A percentile compares a stretch with the other conserved stretches of the same genome.
phyloP scores from a whole-genome alignment of 2,888 invertebrate genomes.

The Oxyteleia sp. region DNA sequence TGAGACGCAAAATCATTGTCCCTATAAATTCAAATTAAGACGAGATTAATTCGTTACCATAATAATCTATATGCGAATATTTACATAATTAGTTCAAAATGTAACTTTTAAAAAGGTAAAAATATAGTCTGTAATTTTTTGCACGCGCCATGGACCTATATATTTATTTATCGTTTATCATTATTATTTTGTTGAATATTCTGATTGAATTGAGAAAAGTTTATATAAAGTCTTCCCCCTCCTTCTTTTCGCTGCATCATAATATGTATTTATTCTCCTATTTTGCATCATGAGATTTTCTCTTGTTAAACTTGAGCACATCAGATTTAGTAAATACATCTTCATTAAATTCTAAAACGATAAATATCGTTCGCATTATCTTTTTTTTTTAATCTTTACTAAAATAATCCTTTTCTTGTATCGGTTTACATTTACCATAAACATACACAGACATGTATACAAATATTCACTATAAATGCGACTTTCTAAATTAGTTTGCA shows the following conservation, averaged over 20 bases:
- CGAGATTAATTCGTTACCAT: no score
- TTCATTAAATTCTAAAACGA: conserved; percentile 81
- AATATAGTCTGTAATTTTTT: conserved; percentile 86
- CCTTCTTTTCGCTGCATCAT: conserved; percentile 53
- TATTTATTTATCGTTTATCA: conserved; percentile 72
- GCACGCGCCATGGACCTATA: conserved; percentile 86
- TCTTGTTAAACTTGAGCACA: conserved; percentile 84
- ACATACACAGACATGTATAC: conserved; percentile 73
- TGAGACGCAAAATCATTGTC: no score
- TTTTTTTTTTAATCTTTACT: conserved; percentile 77
- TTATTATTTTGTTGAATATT: conserved; percentile 65
- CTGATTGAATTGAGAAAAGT: conserved; percentile 70
- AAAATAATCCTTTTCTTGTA: conserved; percentile 75
- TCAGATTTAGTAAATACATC: conserved; percentile 85
- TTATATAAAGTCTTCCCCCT: conserved; percentile 63
- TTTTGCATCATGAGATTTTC: conserved; percentile 76
- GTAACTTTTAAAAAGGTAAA: conserved; percentile 87
- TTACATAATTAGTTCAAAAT: conserved; percentile 84
- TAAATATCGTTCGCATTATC: conserved; percentile 72
- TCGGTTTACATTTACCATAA: conserved; percentile 69
- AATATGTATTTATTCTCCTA: conserved; percentile 60
- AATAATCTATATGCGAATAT: no score
- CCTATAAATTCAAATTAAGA: no score
- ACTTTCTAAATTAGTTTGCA: conserved; percentile 54
- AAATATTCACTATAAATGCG: conserved; percentile 69